These are phyloP conservation scores for Anas capensis DNA, from an alignment of 2,797 vertebrate genomes.

Conservation along the genomic window DNA sequence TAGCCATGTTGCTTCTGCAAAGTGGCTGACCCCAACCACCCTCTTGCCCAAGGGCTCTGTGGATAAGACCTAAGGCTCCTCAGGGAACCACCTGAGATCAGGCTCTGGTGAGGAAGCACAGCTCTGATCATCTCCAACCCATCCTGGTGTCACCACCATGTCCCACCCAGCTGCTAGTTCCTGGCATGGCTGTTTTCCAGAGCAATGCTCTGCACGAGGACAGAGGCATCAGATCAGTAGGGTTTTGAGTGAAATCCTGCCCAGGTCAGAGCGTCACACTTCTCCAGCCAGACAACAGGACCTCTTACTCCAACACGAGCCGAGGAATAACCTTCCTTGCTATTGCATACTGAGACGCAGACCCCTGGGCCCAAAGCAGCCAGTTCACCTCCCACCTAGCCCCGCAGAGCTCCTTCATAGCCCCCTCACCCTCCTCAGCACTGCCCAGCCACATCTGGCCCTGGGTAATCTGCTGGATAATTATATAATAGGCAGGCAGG, in stretches of 20 bases:
- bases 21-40: background rate
- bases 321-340: background rate
- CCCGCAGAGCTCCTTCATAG: background rate
- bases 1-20: background rate
- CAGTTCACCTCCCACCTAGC: accelerated
- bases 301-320: background rate
- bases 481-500: conserved; percentile 65
- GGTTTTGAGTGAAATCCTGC: background rate
- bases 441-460: conserved; percentile 31
- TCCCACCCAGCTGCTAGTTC: accelerated
- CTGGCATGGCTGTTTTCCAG: accelerated
- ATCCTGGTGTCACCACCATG: background rate
- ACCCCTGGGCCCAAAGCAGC: background rate
- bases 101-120: background rate
- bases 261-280: accelerated
- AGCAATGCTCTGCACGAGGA: accelerated
- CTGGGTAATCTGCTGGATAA: conserved; percentile 65
- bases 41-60: background rate
- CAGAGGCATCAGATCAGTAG: accelerated
- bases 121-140: background rate
- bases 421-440: background rate
- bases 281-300: background rate
- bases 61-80: background rate
- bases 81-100: background rate
- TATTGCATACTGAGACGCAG: background rate